Evolutionary conservation across 1,140 invertebrate genomes (phyloP), one percentile per base, ranked within the genome.

Genomic region (Zophobas atratus): DNA sequence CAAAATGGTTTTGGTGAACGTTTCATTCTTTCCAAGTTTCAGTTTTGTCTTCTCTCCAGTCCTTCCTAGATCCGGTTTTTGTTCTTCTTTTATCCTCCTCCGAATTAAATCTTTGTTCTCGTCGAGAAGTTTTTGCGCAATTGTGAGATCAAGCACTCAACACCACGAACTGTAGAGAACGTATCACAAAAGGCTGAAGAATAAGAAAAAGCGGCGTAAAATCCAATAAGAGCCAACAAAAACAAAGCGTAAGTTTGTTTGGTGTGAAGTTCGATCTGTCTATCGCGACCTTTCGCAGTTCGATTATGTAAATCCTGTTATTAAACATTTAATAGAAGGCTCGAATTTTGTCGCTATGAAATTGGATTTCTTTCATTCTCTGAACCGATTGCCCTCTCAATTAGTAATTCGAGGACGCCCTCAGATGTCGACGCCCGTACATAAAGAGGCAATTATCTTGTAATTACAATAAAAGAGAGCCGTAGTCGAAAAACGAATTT

Each of bases 391-490:
- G 49, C 49, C 6, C 49, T 51, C 49, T 4, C 49, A 51, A 51
- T 51, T 51, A 51, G 49, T 20, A 2, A 51, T 51, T 46, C n/a
- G 49, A 51, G 6, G n/a, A 20, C 43, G 43, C 6, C 6, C 43
- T 46, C 6, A 8, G 49, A 51, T 51, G 49, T 4, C 49, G 49
- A 6, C 4, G 2, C 49, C 49, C n/a, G 3, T 35, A 57, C 55
- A 57, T 57, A 57, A 57, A 57, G 55, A 57, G 2, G 32, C 55
- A 57, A 57, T 57, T 57, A 57, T 57, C 34, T 35, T 33, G 34
- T 57, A 57, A 57, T 57, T 57, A 57, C 4, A 35, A 35, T 20
- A 20, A 34, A 34, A 2, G 1, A 2, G 2, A 36, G 2, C 2
- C 55, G 33, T 1, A 35, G 3, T 46, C 55, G 55, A 57, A 57